Evolutionary conservation across 2,888 invertebrate genomes (phyloP).

Genomic region (Ectemnius continuus): DNA sequence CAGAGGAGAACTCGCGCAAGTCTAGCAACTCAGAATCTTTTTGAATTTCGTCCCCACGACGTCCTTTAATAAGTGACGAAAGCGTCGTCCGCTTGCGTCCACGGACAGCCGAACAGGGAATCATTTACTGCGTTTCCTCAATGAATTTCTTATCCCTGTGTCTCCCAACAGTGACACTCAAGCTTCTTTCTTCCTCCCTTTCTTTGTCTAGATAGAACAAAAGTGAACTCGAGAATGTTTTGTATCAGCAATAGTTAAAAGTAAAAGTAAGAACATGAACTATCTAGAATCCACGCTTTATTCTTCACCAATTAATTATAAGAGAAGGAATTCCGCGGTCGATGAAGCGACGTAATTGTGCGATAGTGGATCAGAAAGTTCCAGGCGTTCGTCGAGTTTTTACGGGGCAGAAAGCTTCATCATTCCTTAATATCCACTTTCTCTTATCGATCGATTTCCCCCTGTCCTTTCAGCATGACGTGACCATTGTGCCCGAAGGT

Average conservation of each 20-base stretch:
- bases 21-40: conserved; percentile 19
- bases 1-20: background rate
- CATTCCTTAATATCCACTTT: conserved; percentile 29
- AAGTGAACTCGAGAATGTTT: no score
- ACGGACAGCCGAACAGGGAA: conserved; percentile 55
- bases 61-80: conserved; percentile 59
- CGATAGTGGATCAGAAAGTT: conserved; percentile 33
- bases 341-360: conserved; percentile 22
- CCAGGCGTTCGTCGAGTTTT: conserved; percentile 17
- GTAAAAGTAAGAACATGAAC: conserved; percentile 15
- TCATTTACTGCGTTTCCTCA: conserved; percentile 57
- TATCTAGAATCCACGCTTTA: conserved; percentile 10
- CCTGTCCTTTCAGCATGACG: conserved; percentile 28
- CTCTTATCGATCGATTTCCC: conserved; percentile 37
- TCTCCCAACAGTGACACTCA: no score
- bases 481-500: conserved; percentile 31
- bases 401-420: conserved; percentile 30
- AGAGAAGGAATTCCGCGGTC: conserved; percentile 5
- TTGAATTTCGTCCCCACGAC: conserved; percentile 59
- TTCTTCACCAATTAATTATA: conserved; percentile 30
- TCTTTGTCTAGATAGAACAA: no score
- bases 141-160: conserved; percentile 57
- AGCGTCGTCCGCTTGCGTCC: conserved; percentile 37
- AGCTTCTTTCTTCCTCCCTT: no score
- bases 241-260: no score